These are phyloP conservation scores for Prinia subflava DNA, from an alignment of 2,113 vertebrate species.

Conservation along the genomic window DNA sequence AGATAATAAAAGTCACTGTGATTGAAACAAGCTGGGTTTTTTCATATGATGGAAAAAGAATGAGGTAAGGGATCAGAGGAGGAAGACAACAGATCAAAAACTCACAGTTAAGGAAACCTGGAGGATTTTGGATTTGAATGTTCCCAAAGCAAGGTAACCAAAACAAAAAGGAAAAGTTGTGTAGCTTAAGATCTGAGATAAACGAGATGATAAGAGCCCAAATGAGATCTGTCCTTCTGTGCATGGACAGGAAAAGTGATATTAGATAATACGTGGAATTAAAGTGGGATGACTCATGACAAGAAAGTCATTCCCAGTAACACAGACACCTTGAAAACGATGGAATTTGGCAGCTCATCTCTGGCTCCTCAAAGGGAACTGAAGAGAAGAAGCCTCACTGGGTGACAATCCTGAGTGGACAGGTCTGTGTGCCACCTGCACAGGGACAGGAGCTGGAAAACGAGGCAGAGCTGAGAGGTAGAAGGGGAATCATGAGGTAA, in stretches of 20 bases:
- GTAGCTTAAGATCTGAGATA: background rate
- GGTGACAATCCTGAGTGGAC: background rate
- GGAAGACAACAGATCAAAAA: background rate
- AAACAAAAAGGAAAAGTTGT: background rate
- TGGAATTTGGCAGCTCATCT: background rate
- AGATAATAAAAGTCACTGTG: background rate
- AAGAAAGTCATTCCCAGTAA: background rate
- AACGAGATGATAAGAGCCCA: background rate
- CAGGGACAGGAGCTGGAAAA: background rate
- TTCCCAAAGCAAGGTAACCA: background rate
- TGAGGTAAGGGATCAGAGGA: accelerated
- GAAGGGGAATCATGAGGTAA: slow-evolving; percentile 1
- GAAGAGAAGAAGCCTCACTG: background rate
- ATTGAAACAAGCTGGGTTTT: background rate
- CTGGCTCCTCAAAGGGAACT: background rate
- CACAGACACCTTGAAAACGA: background rate
- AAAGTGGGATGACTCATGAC: background rate
- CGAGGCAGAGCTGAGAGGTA: background rate
- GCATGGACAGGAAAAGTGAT: background rate
- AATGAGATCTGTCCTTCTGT: background rate
- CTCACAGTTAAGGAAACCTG: background rate
- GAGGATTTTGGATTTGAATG: background rate
- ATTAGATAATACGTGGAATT: background rate
- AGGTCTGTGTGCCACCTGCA: background rate
- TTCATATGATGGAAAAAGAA: background rate